A percentile compares a stretch with the other conserved stretches of the same genome.
These are phyloP conservation scores for Lamellibrachia luymesi DNA, from an alignment of 1,140 invertebrate species.

Conservation along the genomic window DNA sequence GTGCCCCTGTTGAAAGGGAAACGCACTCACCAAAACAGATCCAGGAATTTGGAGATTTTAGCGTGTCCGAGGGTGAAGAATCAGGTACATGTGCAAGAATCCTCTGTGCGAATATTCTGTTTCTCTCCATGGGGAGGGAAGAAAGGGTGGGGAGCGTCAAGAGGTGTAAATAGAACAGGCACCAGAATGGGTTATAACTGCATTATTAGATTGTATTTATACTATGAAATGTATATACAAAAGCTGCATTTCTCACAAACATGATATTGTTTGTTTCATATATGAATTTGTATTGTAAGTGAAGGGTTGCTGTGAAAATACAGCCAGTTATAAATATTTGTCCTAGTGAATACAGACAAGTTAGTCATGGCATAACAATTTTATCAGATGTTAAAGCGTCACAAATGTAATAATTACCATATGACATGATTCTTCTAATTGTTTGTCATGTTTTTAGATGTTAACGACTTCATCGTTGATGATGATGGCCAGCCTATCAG, in stretches of 20 bases:
- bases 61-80: slow-evolving; percentile 59
- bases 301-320: no score
- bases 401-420: no score
- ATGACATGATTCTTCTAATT: background rate
- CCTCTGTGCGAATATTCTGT: background rate
- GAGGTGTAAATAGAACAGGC: background rate
- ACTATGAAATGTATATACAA: background rate
- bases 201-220: background rate
- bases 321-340: no score
- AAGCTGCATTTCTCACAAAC: no score
- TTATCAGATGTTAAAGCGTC: no score
- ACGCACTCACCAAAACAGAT: background rate
- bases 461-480: slow-evolving; percentile 96
- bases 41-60: background rate
- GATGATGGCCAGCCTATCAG: slow-evolving; percentile 90
- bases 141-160: background rate
- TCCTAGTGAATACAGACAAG: no score
- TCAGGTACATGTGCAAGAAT: slow-evolving; percentile 62
- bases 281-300: no score
- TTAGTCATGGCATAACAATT: no score
- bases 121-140: background rate
- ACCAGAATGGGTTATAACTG: background rate
- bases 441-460: slow-evolving; percentile 61
- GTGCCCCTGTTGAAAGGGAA: background rate
- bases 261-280: no score